Conservation (phyloP, 2,888 invertebrate species). For the Drosophila subsilvestris region DNA sequence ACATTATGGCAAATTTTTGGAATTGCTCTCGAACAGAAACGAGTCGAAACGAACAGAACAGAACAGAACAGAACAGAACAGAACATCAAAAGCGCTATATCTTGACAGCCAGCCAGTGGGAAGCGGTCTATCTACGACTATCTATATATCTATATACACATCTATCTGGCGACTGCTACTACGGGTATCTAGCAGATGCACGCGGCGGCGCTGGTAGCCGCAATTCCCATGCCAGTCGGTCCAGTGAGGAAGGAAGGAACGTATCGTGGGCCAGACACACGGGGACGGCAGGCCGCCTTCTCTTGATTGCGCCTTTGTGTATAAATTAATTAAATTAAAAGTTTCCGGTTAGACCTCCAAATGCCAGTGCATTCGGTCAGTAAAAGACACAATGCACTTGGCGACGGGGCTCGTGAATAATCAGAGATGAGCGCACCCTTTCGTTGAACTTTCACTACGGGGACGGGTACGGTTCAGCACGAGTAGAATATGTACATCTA, state of each 20-base stretch:
- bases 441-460: conserved; percentile 16
- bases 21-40: conserved; percentile 54
- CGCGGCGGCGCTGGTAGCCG: conserved; percentile 42
- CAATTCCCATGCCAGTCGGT: conserved; percentile 41
- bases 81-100: conserved; percentile 41
- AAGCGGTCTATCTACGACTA: conserved; percentile 7
- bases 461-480: background rate
- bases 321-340: conserved; percentile 84
- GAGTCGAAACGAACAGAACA: conserved; percentile 22
- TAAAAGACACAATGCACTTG: conserved; percentile 13
- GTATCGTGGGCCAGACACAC: background rate
- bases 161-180: background rate
- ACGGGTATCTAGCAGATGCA: conserved; percentile 53
- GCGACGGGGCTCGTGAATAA: background rate
- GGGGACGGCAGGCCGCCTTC: conserved; percentile 30
- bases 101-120: conserved; percentile 22
- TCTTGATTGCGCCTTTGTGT: conserved; percentile 82
- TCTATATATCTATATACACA: conserved; percentile 19
- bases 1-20: conserved; percentile 57
- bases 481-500: too few relatives aligned
- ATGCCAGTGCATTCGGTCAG: conserved; percentile 49
- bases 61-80: conserved; percentile 31
- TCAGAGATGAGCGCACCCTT: conserved; percentile 15
- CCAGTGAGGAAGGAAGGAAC: background rate
- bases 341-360: conserved; percentile 83